phyloP scores from a whole-genome alignment of 2,113 vertebrate species.

The Python bivittatus region DNA sequence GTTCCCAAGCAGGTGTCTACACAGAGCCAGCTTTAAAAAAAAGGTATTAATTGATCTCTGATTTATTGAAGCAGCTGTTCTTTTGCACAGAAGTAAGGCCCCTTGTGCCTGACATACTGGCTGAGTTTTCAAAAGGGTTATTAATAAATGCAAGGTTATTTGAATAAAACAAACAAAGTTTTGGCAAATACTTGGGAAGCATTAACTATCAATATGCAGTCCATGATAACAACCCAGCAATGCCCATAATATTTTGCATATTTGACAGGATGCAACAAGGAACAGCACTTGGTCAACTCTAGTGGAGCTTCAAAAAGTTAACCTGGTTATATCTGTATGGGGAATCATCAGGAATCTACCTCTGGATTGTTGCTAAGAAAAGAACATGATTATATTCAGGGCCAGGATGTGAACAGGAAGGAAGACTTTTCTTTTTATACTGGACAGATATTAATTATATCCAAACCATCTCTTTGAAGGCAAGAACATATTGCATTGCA shows the following conservation, averaged over 20 bases:
- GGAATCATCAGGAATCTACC: not conserved
- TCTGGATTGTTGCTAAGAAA: not conserved
- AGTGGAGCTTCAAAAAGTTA: not conserved
- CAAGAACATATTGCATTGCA: not conserved
- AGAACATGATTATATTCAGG: not conserved
- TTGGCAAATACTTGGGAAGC: not conserved
- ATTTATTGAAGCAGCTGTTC: constrained; percentile 37
- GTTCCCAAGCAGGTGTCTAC: constrained; percentile 37
- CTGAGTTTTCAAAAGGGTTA: not conserved
- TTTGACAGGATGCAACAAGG: not conserved
- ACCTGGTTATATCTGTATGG: not conserved
- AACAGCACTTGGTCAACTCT: not conserved
- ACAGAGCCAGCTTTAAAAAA: constrained; percentile 28
- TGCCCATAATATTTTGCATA: not conserved
- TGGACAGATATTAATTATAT: not conserved
- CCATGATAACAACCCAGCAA: not conserved
- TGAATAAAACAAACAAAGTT: not conserved
- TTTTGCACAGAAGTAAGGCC: not conserved
- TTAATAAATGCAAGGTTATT: not conserved
- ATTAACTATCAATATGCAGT: not conserved
- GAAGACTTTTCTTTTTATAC: not conserved
- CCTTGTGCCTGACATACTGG: not conserved
- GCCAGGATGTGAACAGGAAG: not conserved
- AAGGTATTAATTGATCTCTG: constrained; percentile 41
- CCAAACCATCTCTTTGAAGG: not conserved